Percentiles rank a stretch among this genome's conserved stretches.
Conservation (phyloP, 2,113 vertebrate species). For the Mohoua ochrocephala region DNA sequence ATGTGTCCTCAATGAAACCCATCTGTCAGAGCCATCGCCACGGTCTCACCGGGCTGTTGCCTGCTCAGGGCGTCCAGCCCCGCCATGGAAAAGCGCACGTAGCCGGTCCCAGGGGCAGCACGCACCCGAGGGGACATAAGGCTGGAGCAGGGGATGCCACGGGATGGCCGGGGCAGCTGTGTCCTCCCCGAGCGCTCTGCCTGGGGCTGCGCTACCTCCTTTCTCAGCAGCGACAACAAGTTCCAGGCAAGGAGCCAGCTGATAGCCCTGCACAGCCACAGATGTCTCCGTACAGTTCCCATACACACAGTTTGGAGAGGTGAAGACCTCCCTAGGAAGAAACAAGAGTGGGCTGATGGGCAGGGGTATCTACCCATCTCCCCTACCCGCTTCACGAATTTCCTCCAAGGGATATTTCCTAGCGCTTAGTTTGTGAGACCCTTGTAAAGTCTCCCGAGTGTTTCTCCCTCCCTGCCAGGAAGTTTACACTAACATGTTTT, state of each 20-base stretch:
- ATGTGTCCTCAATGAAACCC: conserved; percentile 32
- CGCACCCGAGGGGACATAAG: not conserved
- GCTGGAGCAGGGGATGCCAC: not conserved
- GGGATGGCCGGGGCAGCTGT: not conserved
- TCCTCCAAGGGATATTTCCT: not conserved
- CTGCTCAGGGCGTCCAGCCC: not conserved
- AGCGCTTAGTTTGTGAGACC: not conserved
- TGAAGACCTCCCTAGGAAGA: not conserved
- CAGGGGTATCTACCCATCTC: not conserved
- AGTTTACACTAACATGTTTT: not conserved
- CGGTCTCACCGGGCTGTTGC: fast-evolving
- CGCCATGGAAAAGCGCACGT: not conserved
- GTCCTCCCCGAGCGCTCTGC: not conserved
- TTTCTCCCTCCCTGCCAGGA: not conserved
- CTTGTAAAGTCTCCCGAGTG: not conserved
- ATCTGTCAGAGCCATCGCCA: not conserved
- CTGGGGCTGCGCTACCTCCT: not conserved
- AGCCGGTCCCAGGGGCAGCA: not conserved
- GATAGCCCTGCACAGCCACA: not conserved
- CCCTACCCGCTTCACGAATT: not conserved
- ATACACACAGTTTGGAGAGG: not conserved
- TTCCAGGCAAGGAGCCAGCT: not conserved
- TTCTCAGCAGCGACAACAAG: not conserved
- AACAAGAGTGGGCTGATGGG: not conserved
- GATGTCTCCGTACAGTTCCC: not conserved